Evolutionary conservation across 2,113 vertebrate species (phyloP).

Genomic region (Gobius niger): DNA sequence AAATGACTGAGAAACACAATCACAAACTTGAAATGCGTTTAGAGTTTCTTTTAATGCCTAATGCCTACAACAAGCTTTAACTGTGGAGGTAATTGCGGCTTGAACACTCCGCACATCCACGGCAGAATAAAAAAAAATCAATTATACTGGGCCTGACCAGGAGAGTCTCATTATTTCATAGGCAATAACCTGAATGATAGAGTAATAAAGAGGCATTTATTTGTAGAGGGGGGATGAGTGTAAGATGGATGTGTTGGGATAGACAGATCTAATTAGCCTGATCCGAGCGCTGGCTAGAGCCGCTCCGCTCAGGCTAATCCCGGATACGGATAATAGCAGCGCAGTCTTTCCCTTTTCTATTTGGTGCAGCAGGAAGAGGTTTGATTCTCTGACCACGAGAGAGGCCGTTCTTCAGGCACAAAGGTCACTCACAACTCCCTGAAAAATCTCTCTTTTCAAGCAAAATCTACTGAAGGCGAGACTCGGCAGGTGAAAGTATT

Average conservation of each 20-base stretch:
- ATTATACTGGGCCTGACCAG: slow-evolving; percentile 70
- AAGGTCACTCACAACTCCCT: too few species aligned
- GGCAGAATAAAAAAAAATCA: slow-evolving; percentile 42
- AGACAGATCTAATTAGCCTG: slow-evolving; percentile 76
- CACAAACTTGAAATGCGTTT: too few species aligned
- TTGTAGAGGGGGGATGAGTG: slow-evolving; percentile 59
- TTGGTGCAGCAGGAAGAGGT: too few species aligned
- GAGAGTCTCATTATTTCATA: slow-evolving; percentile 76
- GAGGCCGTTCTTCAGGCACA: neutral
- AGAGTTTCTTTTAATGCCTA: too few species aligned
- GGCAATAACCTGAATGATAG: slow-evolving; percentile 77
- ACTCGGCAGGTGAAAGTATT: too few species aligned
- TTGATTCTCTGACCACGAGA: slow-evolving; percentile 1
- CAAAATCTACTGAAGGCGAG: too few species aligned
- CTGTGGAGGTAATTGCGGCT: neutral
- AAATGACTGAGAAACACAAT: too few species aligned
- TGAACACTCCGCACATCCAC: slow-evolving; percentile 10
- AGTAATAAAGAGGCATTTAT: slow-evolving; percentile 79
- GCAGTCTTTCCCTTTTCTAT: slow-evolving; percentile 5
- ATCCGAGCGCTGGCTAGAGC: slow-evolving; percentile 46
- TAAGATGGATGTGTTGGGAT: slow-evolving; percentile 72
- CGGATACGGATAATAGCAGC: slow-evolving; percentile 59
- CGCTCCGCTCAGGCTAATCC: slow-evolving; percentile 58
- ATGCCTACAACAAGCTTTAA: neutral
- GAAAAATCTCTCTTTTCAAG: too few species aligned